Evolutionary conservation across 1,140 invertebrate genomes (phyloP).

Genomic region (Callitettix versicolor): DNA sequence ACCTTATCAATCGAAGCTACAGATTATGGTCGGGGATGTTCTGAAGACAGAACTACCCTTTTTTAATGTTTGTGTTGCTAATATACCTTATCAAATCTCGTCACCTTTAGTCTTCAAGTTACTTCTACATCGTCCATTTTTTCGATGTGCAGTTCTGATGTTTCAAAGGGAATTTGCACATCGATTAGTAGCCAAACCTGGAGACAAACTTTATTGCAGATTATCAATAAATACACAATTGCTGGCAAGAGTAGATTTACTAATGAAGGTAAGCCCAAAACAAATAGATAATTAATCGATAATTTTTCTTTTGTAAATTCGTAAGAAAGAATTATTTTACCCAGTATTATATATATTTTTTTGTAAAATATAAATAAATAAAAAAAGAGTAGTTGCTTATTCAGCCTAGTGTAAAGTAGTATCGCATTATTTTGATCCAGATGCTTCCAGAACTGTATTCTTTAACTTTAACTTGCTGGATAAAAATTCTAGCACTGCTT

Average conservation of each 20-base stretch:
- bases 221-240: constrained; percentile 95
- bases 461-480: too few relatives aligned
- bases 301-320: constrained; percentile 3
- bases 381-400: too few relatives aligned
- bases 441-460: too few relatives aligned
- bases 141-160: constrained; percentile 94
- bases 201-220: constrained; percentile 94
- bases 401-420: too few relatives aligned
- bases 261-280: constrained; percentile 87
- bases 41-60: constrained; percentile 91
- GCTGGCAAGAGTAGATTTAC: constrained; percentile 84
- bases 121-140: constrained; percentile 76
- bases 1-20: constrained; percentile 74
- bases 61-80: constrained; percentile 99
- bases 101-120: constrained; percentile 97
- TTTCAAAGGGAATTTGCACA: constrained; percentile 99
- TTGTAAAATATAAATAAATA: too few relatives aligned
- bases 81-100: constrained; percentile 98
- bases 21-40: constrained; percentile 90
- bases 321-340: too few relatives aligned
- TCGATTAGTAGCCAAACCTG: constrained; percentile 90
- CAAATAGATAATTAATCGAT: too few relatives aligned
- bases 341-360: too few relatives aligned
- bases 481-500: too few relatives aligned
- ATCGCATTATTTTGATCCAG: too few relatives aligned